Conservation (phyloP, 2,113 vertebrate genomes). For the Epinephelus moara region DNA sequence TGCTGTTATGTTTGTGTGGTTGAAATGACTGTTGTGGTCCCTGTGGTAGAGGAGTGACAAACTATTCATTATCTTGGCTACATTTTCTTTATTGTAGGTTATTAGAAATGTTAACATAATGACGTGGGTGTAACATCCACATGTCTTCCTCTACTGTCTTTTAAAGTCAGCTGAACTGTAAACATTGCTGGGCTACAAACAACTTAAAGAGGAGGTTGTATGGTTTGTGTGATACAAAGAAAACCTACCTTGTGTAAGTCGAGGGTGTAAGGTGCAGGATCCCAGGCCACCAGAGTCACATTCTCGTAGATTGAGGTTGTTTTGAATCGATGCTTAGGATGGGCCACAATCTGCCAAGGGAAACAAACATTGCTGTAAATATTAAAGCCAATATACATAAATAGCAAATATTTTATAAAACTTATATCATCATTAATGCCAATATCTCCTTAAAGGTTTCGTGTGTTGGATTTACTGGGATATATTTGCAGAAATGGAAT, state of each 20-base stretch:
- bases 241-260: conserved; percentile 91
- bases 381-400: too few relatives aligned
- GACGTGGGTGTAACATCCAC: neutral
- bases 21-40: neutral
- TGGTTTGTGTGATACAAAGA: neutral
- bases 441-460: neutral
- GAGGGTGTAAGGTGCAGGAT: conserved; percentile 94
- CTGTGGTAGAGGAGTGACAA: neutral
- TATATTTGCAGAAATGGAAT: too few relatives aligned
- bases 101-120: neutral
- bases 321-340: conserved; percentile 90
- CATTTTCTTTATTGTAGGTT: neutral
- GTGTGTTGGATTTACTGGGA: too few relatives aligned
- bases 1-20: neutral
- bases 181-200: neutral
- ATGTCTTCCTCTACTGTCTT: neutral
- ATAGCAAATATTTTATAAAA: neutral
- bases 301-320: conserved; percentile 95
- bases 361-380: neutral
- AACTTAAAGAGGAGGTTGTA: neutral
- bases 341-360: conserved; percentile 91
- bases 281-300: conserved; percentile 95
- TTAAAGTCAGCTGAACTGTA: neutral
- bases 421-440: neutral
- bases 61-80: neutral